These are phyloP conservation scores for Sylvietta virens DNA, from an alignment of 2,113 vertebrate genomes.

Conservation along the genomic window DNA sequence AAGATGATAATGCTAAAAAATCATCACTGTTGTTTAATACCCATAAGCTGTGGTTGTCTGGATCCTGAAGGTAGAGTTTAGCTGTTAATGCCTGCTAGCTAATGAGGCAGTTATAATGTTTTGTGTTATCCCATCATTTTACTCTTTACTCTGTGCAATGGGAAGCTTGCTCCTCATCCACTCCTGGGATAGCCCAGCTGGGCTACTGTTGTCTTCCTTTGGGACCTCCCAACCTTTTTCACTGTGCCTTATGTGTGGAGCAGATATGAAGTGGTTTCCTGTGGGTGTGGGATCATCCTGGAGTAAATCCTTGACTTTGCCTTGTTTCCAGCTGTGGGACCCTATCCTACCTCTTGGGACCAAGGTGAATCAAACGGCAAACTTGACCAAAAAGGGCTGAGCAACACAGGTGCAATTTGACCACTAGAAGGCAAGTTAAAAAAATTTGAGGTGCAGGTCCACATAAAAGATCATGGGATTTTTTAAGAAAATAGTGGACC, in stretches of 20 bases:
- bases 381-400: not conserved
- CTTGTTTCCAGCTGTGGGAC: not conserved
- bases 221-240: accelerated
- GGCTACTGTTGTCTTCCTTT: not conserved
- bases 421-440: not conserved
- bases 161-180: not conserved
- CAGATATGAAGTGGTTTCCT: not conserved
- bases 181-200: not conserved
- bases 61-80: not conserved
- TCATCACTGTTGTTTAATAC: not conserved
- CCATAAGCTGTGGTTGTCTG: not conserved
- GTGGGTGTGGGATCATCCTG: not conserved
- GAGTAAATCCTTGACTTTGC: not conserved
- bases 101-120: not conserved
- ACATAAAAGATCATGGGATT: not conserved
- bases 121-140: not conserved
- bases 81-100: not conserved
- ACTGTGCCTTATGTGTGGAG: not conserved
- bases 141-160: not conserved
- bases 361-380: not conserved
- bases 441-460: not conserved
- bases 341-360: not conserved
- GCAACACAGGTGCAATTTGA: not conserved
- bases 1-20: not conserved
- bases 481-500: not conserved